Evolutionary conservation across 2,113 vertebrate genomes (phyloP), one percentile per base, ranked within the genome.

Genomic region (Brienomyrus brachyistius): DNA sequence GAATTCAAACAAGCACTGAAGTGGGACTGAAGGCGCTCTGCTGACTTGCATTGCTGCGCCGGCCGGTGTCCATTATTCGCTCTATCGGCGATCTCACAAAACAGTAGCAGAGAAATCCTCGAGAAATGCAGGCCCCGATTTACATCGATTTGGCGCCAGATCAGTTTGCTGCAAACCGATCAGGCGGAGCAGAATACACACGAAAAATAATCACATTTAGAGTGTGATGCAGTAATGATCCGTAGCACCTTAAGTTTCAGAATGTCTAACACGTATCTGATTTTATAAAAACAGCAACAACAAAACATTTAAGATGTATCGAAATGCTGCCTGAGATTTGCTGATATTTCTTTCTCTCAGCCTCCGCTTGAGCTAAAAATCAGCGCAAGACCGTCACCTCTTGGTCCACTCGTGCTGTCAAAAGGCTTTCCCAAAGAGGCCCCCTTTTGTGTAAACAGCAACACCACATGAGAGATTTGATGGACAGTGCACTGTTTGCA

Each of bases 401-500:
- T 89, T 31, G 11, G 89, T 90, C 74, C 88, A 89, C 86, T 83
- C 90, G 89, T 56, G 31, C 52, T 23, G 27, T 83, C 13, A n/a
- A 15, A 88, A 19, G 54, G 54, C 21, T 70, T 74, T 88, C 80
- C 52, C 70, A 8, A 88, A 88, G 90, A 21, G 86, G 56, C 89
- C 90, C 90, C 84, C 43, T 62, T 90, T 90, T 92, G 92, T 93
- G 91, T 94, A 94, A 93, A 94, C 91, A 94, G 45, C 89, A 40
- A 84, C 83, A 23, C 66, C 90, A 91, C 90, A 91, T 89, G 91
- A 91, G 90, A 88, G 90, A 91, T 93, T 91, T 89, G 90, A 92
- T 89, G 90, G 91, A 90, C 87, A 91, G 91, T 87, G 89, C 90
- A 80, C 90, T 95, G 94, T 95, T 95, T 95, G 95, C 94, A 95